Percentiles rank a stretch among this genome's conserved stretches.
Evolutionary conservation across 1,140 invertebrate genomes (phyloP).

Genomic region (Hesperophylax magnus): DNA sequence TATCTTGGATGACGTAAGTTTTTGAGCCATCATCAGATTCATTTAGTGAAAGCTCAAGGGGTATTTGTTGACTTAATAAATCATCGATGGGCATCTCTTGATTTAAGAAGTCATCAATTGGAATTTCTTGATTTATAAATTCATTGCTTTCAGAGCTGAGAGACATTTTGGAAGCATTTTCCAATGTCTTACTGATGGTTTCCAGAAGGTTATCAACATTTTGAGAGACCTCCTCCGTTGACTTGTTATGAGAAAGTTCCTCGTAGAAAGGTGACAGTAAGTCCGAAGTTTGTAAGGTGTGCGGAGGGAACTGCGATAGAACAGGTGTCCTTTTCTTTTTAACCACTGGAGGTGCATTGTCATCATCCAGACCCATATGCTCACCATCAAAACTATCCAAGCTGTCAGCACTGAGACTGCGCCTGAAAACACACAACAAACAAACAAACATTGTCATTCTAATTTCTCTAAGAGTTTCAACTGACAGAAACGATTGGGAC

Average conservation of each 20-base stretch:
- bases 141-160: conserved; percentile 45
- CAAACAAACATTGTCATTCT: too few relatives aligned
- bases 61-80: conserved; percentile 18
- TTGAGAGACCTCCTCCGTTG: conserved; percentile 54
- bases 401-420: conserved; percentile 69
- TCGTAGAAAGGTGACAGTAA: conserved; percentile 50
- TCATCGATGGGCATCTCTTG: conserved; percentile 31
- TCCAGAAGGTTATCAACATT: conserved; percentile 53
- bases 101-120: conserved; percentile 27
- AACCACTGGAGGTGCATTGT: background rate
- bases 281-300: conserved; percentile 23
- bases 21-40: conserved; percentile 37
- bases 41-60: conserved; percentile 32
- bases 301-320: conserved; percentile 12
- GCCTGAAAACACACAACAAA: conserved; percentile 60
- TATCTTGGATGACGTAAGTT: conserved; percentile 50
- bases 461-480: too few relatives aligned
- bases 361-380: conserved; percentile 45
- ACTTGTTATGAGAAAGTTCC: conserved; percentile 51
- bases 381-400: conserved; percentile 61
- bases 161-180: conserved; percentile 54
- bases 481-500: too few relatives aligned
- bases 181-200: conserved; percentile 52
- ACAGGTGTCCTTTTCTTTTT: conserved; percentile 20
- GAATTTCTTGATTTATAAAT: conserved; percentile 37